Conservation (phyloP, 2,888 invertebrate species). For the Phorcus lineatus region DNA sequence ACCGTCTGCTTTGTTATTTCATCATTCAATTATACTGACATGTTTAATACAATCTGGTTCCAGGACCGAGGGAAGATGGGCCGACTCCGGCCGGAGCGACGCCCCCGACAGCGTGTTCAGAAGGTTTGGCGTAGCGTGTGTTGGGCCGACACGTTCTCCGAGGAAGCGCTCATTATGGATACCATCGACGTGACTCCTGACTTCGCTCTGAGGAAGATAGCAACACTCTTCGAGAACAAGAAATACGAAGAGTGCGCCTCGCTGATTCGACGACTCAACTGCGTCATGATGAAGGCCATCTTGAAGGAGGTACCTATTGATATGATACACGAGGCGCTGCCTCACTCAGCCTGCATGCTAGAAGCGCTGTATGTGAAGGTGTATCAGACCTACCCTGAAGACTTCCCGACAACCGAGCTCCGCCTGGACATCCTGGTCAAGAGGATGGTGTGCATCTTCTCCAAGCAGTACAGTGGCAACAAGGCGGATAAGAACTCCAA, state of each 20-base stretch:
- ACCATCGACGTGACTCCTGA: constrained; percentile 76
- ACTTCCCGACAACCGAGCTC: constrained; percentile 75
- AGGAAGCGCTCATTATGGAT: constrained; percentile 58
- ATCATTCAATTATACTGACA: no score
- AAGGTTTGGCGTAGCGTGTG: constrained; percentile 61
- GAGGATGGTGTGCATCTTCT: constrained; percentile 88
- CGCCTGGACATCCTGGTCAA: constrained; percentile 88
- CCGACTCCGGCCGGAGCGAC: constrained; percentile 52
- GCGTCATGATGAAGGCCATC: constrained; percentile 83
- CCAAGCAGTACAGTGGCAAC: constrained; percentile 55
- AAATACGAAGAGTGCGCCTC: constrained; percentile 94
- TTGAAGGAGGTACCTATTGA: constrained; percentile 87
- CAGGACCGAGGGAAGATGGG: constrained; percentile 46
- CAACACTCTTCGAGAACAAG: constrained; percentile 87
- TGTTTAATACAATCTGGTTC: neutral
- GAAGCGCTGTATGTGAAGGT: constrained; percentile 85
- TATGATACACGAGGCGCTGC: constrained; percentile 90
- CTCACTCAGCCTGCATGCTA: constrained; percentile 89
- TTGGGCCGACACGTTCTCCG: constrained; percentile 60
- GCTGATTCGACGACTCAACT: constrained; percentile 86
- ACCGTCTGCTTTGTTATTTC: no score
- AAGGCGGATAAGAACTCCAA: constrained; percentile 51
- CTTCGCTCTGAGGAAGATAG: constrained; percentile 79
- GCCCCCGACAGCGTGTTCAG: constrained; percentile 56
- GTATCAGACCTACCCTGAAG: constrained; percentile 75